Conservation (phyloP, 2,797 vertebrate species). For the Micropoecilia bifurca region DNA sequence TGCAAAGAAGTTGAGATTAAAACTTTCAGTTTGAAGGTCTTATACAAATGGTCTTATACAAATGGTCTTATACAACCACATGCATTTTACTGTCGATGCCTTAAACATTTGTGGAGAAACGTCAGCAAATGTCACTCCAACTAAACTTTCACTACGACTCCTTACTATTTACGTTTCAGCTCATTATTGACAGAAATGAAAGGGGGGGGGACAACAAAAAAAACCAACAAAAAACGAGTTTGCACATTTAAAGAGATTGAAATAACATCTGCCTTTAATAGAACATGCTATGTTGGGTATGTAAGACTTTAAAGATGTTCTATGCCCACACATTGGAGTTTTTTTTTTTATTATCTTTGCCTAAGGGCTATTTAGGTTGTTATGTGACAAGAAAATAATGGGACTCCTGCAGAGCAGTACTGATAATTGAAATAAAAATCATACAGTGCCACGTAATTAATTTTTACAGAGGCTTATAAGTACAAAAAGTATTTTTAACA, state of each 20-base stretch:
- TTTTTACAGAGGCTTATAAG: not conserved
- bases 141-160: constrained; percentile 26
- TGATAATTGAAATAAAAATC: not conserved
- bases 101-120: constrained; percentile 25
- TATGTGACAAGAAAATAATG: not conserved
- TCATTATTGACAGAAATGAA: constrained; percentile 13
- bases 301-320: constrained; percentile 6
- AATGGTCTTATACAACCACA: constrained; percentile 35
- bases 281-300: not conserved
- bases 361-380: not conserved
- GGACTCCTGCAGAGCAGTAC: not conserved
- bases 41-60: too few relatives aligned
- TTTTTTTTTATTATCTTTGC: constrained; percentile 18
- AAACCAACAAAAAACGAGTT: not conserved
- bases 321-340: not conserved
- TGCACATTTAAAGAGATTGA: constrained; percentile 1
- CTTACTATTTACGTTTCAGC: constrained; percentile 16
- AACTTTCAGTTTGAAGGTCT: constrained; percentile 39
- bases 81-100: constrained; percentile 32
- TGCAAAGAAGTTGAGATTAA: constrained; percentile 19
- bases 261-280: constrained; percentile 25
- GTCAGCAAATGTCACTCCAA: constrained; percentile 19
- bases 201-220: rapidly evolving
- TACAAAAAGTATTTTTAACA: not conserved
- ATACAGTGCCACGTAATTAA: not conserved